Conservation (phyloP, 2,888 invertebrate species). For the Apantesis nais region DNA sequence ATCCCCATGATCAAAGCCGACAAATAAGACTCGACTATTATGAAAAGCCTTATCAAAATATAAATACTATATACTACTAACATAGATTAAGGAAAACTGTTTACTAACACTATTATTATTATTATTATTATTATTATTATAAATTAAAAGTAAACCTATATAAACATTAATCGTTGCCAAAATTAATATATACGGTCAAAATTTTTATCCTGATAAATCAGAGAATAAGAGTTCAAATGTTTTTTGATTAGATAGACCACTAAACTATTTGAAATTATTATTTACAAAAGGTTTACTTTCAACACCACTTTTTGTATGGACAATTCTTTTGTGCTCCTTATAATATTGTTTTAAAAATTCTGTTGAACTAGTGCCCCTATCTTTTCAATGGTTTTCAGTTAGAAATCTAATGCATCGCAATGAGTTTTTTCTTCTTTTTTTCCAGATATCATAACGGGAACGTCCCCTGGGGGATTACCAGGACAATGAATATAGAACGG, state of each 20-base stretch:
- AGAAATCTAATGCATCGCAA: constrained; percentile 56
- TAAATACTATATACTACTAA: too few species aligned
- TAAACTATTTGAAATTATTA: not conserved
- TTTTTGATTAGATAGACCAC: too few species aligned
- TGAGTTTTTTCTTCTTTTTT: constrained; percentile 52
- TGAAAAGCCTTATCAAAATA: too few species aligned
- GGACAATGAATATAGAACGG: constrained; percentile 61
- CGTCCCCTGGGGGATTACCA: constrained; percentile 47
- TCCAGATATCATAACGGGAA: constrained; percentile 53
- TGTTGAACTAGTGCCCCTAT: constrained; percentile 36
- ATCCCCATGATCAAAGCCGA: too few species aligned
- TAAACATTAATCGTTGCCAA: not conserved
- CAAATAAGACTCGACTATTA: too few species aligned
- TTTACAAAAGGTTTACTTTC: not conserved
- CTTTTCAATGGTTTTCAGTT: constrained; percentile 32
- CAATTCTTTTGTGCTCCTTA: not conserved
- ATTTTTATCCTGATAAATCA: not conserved
- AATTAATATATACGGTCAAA: not conserved
- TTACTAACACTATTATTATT: too few species aligned
- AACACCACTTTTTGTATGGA: too few species aligned
- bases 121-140: too few species aligned
- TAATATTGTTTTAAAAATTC: constrained; percentile 32
- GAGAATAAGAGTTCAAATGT: too few species aligned
- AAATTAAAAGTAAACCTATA: not conserved
- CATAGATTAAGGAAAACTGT: too few species aligned